Evolutionary conservation across 2,888 invertebrate genomes (phyloP).

Genomic region (Xestia sexstrigata): DNA sequence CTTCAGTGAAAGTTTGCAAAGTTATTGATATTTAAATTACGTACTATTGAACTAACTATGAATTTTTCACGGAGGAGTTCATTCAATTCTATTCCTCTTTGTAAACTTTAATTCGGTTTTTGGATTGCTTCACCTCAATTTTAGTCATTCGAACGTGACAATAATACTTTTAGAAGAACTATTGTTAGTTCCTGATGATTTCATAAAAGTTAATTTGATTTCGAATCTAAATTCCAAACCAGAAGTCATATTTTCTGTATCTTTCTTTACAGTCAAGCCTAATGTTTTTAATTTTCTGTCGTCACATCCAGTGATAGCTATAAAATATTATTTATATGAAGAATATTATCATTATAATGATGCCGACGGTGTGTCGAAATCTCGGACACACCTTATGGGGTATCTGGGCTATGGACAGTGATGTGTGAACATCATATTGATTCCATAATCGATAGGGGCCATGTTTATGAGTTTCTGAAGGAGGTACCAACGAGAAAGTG

Average conservation of each 20-base stretch:
- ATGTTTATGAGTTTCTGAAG: background rate
- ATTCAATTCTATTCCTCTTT: background rate
- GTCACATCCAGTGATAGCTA: constrained; percentile 53
- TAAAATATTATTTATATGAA: constrained; percentile 57
- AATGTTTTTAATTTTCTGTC: background rate
- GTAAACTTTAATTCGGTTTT: background rate
- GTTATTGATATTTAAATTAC: background rate
- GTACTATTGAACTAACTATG: background rate
- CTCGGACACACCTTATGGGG: constrained; percentile 72
- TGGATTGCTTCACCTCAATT: background rate
- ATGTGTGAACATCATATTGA: constrained; percentile 63
- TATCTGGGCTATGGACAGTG: constrained; percentile 64
- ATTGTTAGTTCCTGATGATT: background rate
- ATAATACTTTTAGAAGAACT: background rate
- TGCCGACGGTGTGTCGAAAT: constrained; percentile 70
- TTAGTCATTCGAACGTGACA: background rate
- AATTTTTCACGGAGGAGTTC: background rate
- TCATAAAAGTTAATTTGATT: background rate
- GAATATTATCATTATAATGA: constrained; percentile 59
- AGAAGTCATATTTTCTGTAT: background rate
- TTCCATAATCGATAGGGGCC: constrained; percentile 46
- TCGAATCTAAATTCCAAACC: background rate
- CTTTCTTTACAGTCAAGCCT: background rate
- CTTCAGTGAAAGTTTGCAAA: background rate
- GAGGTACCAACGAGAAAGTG: constrained; percentile 6